phyloP scores from a whole-genome alignment of 2,888 invertebrate species.

The Panopea generosa region DNA sequence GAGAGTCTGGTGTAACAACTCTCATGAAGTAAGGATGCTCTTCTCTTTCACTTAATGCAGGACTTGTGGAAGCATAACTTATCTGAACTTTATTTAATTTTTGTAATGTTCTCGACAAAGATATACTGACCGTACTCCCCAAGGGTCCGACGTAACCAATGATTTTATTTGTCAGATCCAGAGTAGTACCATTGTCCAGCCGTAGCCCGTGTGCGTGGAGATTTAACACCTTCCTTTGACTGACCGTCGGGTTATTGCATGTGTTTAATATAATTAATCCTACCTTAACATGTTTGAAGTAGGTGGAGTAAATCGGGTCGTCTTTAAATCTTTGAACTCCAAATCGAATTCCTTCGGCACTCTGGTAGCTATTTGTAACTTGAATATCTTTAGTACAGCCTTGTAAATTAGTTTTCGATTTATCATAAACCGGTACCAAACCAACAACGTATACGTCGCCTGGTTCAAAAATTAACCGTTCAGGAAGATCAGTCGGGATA shows the following conservation, averaged over 20 bases:
- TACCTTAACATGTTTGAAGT: slow-evolving; percentile 39
- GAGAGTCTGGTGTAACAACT: slow-evolving; percentile 58
- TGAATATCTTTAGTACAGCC: slow-evolving; percentile 28
- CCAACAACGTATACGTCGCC: slow-evolving; percentile 63
- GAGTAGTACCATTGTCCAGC: slow-evolving; percentile 2
- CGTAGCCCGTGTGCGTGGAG: slow-evolving; percentile 38
- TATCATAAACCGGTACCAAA: slow-evolving; percentile 54
- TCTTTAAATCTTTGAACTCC: slow-evolving; percentile 37
- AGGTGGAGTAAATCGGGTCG: neutral
- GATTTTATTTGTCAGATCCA: slow-evolving; percentile 31
- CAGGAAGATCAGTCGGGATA: slow-evolving; percentile 22
- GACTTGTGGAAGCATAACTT: slow-evolving; percentile 55
- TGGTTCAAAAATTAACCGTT: slow-evolving; percentile 28
- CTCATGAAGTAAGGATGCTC: slow-evolving; percentile 57
- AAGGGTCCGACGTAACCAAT: slow-evolving; percentile 56
- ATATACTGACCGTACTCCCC: slow-evolving; percentile 50
- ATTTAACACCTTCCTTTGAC: slow-evolving; percentile 42
- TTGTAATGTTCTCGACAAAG: slow-evolving; percentile 37
- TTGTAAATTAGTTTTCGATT: slow-evolving; percentile 24
- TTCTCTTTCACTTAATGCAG: slow-evolving; percentile 48
- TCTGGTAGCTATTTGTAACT: slow-evolving; percentile 33
- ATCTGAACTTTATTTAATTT: slow-evolving; percentile 45
- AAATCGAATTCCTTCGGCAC: slow-evolving; percentile 54
- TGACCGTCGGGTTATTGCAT: slow-evolving; percentile 55
- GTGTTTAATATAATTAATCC: slow-evolving; percentile 57